A percentile compares a stretch with the other conserved stretches of the same genome.
Conservation (phyloP, 2,797 vertebrate species). For the Lycodopsis pacificus region DNA sequence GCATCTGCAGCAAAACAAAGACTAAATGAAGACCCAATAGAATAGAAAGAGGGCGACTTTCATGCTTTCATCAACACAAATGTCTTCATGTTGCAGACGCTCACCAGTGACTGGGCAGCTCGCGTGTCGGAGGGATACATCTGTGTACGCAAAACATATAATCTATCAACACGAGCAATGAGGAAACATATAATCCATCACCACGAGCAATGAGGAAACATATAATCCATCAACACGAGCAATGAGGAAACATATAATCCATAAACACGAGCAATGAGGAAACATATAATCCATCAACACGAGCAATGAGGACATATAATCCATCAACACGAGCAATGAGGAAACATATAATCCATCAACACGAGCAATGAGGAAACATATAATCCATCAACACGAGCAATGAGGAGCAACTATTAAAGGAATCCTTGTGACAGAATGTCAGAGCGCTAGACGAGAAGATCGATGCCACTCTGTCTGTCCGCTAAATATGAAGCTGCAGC, state of each 20-base stretch:
- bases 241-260: background rate
- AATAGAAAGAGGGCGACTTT: background rate
- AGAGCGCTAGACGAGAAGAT: no score
- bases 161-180: background rate
- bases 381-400: background rate
- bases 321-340: background rate
- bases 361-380: background rate
- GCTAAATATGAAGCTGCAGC: background rate
- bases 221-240: background rate
- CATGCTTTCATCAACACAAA: background rate
- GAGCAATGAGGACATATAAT: background rate
- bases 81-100: background rate
- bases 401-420: background rate
- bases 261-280: background rate
- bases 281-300: background rate
- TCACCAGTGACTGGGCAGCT: conserved; percentile 84
- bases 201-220: background rate
- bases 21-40: no score
- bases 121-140: conserved; percentile 81
- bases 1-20: conserved; percentile 46
- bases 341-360: background rate
- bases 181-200: background rate
- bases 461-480: background rate
- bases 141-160: conserved; percentile 65
- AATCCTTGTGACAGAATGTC: no score